Evolutionary conservation across 2,888 invertebrate genomes (phyloP), one percentile per base, ranked within the genome.

Genomic region (Drosophila falleni): DNA sequence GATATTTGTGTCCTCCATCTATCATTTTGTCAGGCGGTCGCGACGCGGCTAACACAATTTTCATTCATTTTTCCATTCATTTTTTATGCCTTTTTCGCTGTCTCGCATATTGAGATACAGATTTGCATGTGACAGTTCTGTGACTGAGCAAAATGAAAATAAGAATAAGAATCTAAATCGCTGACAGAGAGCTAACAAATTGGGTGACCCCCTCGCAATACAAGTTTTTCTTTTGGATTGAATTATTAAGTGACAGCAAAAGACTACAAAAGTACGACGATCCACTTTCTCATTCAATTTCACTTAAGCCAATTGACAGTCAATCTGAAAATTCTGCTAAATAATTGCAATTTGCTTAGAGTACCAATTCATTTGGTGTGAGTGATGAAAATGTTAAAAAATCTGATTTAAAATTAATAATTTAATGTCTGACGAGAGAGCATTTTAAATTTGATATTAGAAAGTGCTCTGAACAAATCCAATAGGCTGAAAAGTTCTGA

Each of bases 181-280:
- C 46, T 41, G 47, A 49, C 42, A 41, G 53, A 54, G 46, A 37
- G 50, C 50, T 29, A 64, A 73, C 49, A 73, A 73, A 73, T 78
- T 67, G 49, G 49, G 47, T 58, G 50, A 37, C 29, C 56, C 60
- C 39, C 26, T 39, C 29, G 15, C 29, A 37, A 35, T 35, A 46
- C 47, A 42, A 46, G 58, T 50, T 78, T 23, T 42, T 13, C 53
- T 73, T 55, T 65, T 26, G 39, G 62, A 71, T 71, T 81, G 77
- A 81, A 87, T 80, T 84, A 87, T 89, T 85, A 76, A 86, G 85
- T 76, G 82, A 81, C 76, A 76, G 35, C 37, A 58, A 46, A 56
- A 56, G 41, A 51, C 56, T 56, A 62, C 46, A 42, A 66, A 73
- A 70, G 46, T 49, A 16, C 26, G 42, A 41, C 35, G 19, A 49